Conservation (phyloP, 1,140 invertebrate species). For the Asbolus verrucosus region DNA sequence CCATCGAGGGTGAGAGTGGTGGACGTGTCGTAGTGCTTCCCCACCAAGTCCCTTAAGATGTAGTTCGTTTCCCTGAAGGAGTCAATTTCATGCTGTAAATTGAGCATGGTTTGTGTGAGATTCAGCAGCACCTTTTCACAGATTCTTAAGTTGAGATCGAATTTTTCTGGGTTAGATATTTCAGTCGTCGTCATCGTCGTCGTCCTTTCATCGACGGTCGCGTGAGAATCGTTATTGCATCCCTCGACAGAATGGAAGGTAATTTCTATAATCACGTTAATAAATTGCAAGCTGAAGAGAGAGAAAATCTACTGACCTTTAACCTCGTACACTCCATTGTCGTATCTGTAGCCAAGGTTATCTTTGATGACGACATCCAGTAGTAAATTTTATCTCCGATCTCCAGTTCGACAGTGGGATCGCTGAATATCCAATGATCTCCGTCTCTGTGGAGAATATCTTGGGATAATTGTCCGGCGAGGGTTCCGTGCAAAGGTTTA, state of each 20-base stretch:
- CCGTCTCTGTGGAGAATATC: conserved; percentile 65
- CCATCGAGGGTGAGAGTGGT: conserved; percentile 39
- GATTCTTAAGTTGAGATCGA: not conserved
- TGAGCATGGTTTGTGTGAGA: conserved; percentile 32
- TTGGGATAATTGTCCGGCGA: conserved; percentile 67
- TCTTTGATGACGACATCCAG: conserved; percentile 70
- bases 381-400: conserved; percentile 68
- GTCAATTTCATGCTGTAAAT: conserved; percentile 39
- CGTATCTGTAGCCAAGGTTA: conserved; percentile 60
- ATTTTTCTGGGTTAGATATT: too few relatives aligned
- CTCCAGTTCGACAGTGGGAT: conserved; percentile 64
- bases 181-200: too few relatives aligned
- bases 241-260: too few relatives aligned
- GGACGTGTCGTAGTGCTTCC: conserved; percentile 34
- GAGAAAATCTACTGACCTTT: conserved; percentile 48
- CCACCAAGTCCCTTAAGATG: conserved; percentile 39
- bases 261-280: too few relatives aligned
- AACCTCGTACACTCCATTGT: conserved; percentile 54
- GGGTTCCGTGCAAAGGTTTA: conserved; percentile 60
- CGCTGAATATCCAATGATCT: conserved; percentile 67
- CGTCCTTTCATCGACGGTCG: too few relatives aligned
- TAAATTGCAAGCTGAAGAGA: too few relatives aligned
- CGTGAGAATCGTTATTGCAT: too few relatives aligned
- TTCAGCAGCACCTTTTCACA: conserved; percentile 43
- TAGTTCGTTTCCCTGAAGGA: conserved; percentile 44